These are phyloP conservation scores for Athene noctua DNA, from an alignment of 2,113 vertebrate species.

Conservation along the genomic window DNA sequence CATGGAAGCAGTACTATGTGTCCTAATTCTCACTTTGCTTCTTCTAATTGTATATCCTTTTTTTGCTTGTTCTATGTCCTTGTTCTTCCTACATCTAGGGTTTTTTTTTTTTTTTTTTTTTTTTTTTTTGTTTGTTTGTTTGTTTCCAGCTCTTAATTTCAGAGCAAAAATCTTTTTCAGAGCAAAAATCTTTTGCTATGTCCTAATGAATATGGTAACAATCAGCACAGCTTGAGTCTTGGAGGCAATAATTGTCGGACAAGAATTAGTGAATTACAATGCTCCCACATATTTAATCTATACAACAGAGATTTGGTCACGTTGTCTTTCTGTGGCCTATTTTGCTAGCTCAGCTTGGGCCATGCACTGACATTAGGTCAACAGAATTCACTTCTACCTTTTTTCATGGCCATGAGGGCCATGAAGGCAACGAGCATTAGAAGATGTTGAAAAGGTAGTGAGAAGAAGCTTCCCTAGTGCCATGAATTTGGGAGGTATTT, in stretches of 20 bases:
- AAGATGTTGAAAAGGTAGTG: neutral
- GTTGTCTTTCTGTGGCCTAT: neutral
- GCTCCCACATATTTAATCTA: neutral
- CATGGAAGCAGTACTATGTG: neutral
- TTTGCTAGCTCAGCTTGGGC: neutral
- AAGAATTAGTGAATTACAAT: neutral
- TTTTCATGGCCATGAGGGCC: neutral
- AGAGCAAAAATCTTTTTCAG: neutral
- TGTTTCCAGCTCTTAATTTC: neutral
- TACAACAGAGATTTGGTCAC: neutral
- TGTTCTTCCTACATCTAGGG: neutral
- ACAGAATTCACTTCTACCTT: neutral
- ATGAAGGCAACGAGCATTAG: neutral
- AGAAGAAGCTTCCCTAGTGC: neutral
- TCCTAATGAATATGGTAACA: neutral
- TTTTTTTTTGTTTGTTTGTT: neutral
- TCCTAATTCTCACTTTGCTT: neutral
- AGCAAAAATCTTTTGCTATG: neutral
- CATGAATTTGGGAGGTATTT: neutral
- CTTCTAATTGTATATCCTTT: accelerated
- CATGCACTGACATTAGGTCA: neutral
- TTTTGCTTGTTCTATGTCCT: neutral
- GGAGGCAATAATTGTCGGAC: neutral
- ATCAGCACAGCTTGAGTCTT: neutral
- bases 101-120: neutral